A percentile compares a stretch with the other conserved stretches of the same genome.
These are phyloP conservation scores for Phaedon cochleariae DNA, from an alignment of 2,888 invertebrate genomes.

Conservation along the genomic window DNA sequence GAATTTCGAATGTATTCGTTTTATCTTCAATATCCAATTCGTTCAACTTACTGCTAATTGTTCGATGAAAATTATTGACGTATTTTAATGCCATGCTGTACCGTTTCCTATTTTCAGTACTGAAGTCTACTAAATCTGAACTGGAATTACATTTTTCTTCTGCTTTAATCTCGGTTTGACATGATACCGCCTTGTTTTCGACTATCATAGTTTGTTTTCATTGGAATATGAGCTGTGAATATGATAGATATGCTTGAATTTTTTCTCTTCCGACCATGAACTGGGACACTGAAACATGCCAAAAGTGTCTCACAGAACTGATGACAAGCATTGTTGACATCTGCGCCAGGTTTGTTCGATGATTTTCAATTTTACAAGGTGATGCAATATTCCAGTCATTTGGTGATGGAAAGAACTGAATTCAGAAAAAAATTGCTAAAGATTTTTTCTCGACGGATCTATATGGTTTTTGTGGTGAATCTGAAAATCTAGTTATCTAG, in stretches of 20 bases:
- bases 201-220: constrained; percentile 1
- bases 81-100: constrained; percentile 35
- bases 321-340: too few relatives aligned
- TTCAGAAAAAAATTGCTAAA: too few relatives aligned
- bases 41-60: constrained; percentile 33
- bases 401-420: too few relatives aligned
- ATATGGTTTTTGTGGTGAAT: too few relatives aligned
- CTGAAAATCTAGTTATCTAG: too few relatives aligned
- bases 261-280: not conserved
- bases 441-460: too few relatives aligned
- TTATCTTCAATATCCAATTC: constrained; percentile 11
- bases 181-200: not conserved
- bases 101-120: constrained; percentile 18
- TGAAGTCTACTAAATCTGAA: constrained; percentile 20
- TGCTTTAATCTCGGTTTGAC: not conserved
- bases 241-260: not conserved
- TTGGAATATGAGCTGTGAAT: not conserved
- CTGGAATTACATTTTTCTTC: not conserved
- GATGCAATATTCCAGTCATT: too few relatives aligned
- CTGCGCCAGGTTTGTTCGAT: too few relatives aligned
- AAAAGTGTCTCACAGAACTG: too few relatives aligned
- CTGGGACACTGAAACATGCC: not conserved
- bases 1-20: constrained; percentile 31
- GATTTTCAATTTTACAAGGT: too few relatives aligned
- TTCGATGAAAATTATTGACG: constrained; percentile 36